Evolutionary conservation across 30 jellyfish, hydroid and myxozoan genomes (phyloP).

Genomic region (Clytia hemisphaerica): DNA sequence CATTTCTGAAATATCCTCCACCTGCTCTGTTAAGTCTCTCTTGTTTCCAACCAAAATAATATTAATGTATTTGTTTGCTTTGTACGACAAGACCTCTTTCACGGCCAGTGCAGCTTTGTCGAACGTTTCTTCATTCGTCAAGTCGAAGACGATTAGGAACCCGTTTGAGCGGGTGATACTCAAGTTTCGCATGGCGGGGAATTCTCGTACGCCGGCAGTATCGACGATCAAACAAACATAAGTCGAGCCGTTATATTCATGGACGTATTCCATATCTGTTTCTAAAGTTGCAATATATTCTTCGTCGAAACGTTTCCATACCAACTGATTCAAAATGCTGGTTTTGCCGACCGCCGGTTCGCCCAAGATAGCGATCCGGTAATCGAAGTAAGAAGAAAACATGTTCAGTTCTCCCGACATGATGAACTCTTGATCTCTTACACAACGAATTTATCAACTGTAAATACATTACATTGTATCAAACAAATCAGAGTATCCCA

Average conservation of each 20-base stretch:
- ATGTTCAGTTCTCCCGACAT: too few species aligned
- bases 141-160: slow-evolving; percentile 62
- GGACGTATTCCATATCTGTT: slow-evolving; percentile 65
- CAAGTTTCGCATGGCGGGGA: slow-evolving; percentile 90
- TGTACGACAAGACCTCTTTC: slow-evolving; percentile 50
- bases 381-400: too few species aligned
- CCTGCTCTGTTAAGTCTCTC: slow-evolving; percentile 36
- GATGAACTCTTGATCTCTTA: too few species aligned
- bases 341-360: slow-evolving; percentile 68
- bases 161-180: slow-evolving; percentile 70
- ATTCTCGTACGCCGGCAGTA: slow-evolving; percentile 72
- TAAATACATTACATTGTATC: too few species aligned
- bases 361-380: slow-evolving; percentile 73
- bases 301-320: slow-evolving; percentile 42
- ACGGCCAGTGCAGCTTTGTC: slow-evolving; percentile 47
- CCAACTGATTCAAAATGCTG: slow-evolving; percentile 31
- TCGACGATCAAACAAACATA: slow-evolving; percentile 71
- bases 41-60: slow-evolving; percentile 72
- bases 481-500: too few species aligned
- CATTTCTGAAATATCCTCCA: not conserved
- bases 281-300: slow-evolving; percentile 61
- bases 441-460: too few species aligned
- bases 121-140: slow-evolving; percentile 56
- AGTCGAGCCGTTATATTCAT: slow-evolving; percentile 48
- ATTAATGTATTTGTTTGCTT: slow-evolving; percentile 41